Evolutionary conservation across 2,113 vertebrate species (phyloP), one percentile per base, ranked within the genome.

Genomic region (Puffinus mauretanicus): DNA sequence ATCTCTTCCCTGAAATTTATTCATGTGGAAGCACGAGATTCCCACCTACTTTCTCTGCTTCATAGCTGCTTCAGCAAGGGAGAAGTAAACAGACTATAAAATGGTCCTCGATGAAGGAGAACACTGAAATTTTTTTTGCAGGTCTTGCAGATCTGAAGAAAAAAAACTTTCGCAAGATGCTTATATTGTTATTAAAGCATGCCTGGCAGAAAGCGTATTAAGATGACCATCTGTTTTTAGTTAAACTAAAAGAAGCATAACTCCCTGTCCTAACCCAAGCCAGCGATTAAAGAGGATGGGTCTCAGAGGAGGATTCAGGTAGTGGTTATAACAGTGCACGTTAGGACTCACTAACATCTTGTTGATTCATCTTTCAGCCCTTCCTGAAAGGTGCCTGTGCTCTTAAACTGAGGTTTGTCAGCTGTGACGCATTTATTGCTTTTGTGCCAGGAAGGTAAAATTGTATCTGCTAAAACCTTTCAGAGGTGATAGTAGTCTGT

Each of bases 221-320:
- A 17, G 13, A 15, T 34, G 29, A 19, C 21, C 2, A 3, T 60
- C 17, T 10, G 11, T 42, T 54, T 85, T 36, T 5, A 22, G 40
- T 75, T 54, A 44, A 65, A 32, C 21, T 58, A 5, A 22, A 40
- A 34, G n/a, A 8, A 25, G 11, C 2, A 8, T 13, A 42, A 5
- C 13, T 52, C 25, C 32, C 49, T 69, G 24, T 21, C 34, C 54
- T 29, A 49, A 18, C 32, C 66, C 36, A 8, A 4, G 13, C 21
- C 55, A 26, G 62, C 0, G 0, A 0, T 27, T 57, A 8, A 44
- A 75, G 60, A 78, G 34, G 40, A 0, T 38, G 65, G 40, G 29
- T 52, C 24, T 26, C 0, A 0, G 32, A 19, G 77, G 29, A 44
- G 27, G 30, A 12, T 51, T 34, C 58, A 61, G 19, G 40, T 13